These are phyloP conservation scores for Ptilonorhynchus violaceus DNA, from an alignment of 2,113 vertebrate species.

Conservation along the genomic window DNA sequence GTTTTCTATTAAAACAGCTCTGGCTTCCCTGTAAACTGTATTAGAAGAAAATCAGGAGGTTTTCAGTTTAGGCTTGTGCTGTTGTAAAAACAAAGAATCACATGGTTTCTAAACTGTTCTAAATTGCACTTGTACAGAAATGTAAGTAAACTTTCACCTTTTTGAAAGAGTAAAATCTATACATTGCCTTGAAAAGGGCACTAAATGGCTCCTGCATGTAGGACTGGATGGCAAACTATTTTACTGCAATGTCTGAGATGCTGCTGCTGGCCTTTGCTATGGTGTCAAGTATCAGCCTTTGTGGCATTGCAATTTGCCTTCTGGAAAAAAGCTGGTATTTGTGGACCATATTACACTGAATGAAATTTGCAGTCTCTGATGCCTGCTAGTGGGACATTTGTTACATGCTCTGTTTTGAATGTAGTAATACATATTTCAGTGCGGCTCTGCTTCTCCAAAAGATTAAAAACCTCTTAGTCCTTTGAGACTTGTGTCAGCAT, in stretches of 20 bases:
- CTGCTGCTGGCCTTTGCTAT: conserved; percentile 45
- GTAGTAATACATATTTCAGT: conserved; percentile 57
- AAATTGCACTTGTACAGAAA: conserved; percentile 23
- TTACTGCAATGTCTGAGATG: conserved; percentile 9
- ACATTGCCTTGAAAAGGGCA: conserved; percentile 54
- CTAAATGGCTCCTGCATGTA: conserved; percentile 18
- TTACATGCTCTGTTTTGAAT: conserved; percentile 42
- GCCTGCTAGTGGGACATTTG: conserved; percentile 63
- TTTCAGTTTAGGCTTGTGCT: not conserved
- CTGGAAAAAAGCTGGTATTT: conserved; percentile 33
- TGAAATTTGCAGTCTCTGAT: conserved; percentile 58
- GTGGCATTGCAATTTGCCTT: conserved; percentile 28
- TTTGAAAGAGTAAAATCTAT: conserved; percentile 24
- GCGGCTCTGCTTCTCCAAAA: conserved; percentile 56
- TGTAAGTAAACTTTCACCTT: conserved; percentile 43
- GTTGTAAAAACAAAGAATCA: not conserved
- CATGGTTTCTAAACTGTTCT: not conserved
- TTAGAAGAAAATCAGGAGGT: not conserved
- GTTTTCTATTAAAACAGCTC: not conserved
- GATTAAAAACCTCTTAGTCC: conserved; percentile 66
- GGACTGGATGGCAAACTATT: not conserved
- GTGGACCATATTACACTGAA: conserved; percentile 17
- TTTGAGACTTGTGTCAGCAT: conserved; percentile 72
- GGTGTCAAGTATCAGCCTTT: conserved; percentile 41
- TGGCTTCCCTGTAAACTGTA: not conserved